Base-by-base conservation (phyloP, 2,797 vertebrate genomes). In the Peromyscus melanophrys region DNA sequence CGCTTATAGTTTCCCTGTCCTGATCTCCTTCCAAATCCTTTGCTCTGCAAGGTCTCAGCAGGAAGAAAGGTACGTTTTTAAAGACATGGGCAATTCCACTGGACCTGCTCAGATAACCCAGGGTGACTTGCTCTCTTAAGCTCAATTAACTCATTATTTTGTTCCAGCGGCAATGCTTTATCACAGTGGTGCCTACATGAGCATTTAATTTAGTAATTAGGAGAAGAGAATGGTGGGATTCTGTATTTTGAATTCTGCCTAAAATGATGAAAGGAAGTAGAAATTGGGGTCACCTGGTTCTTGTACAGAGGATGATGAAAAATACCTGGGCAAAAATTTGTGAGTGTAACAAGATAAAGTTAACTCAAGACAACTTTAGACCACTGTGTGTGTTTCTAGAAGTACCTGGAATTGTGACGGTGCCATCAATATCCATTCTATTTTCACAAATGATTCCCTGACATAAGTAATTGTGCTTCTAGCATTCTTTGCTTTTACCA, bases 401-500 rank as follows among this genome's bases (percentile, higher is more conserved):
- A 65, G 23, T 61, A 6, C 31, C 21, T 81, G 55, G 92, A 71
- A 85, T 73, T 40, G 57, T 83, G 80, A 85, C 76, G 11, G 1
- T 65, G 9, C 1, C 34, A 43, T 88, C 73, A 94, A 9, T 73
- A 75, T 43, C 52, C 65, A 90, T 34, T 92, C 59, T 65, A 65
- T 65, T 23, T 90, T 88, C 77, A 65, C 67, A 63, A 90, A 84
- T 84, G n/a, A 63, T 75, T 95, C 95, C 31, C 40, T 69, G 59
- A 65, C 29, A 57, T 83, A 77, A 83, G 73, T 10, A 29, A 69
- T 65, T 81, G 57, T 92, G 13, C 40, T 94, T 81, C 14, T 49
- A 92, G 17, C 75, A 84, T 25, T 34, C 37, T 85, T 92, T 75
- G 31, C n/a, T 83, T 80, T 78, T 78, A 71, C 55, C 21, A 23